Evolutionary conservation across 2,797 vertebrate genomes (phyloP).

Genomic region (Chlorospingus semifuscus): DNA sequence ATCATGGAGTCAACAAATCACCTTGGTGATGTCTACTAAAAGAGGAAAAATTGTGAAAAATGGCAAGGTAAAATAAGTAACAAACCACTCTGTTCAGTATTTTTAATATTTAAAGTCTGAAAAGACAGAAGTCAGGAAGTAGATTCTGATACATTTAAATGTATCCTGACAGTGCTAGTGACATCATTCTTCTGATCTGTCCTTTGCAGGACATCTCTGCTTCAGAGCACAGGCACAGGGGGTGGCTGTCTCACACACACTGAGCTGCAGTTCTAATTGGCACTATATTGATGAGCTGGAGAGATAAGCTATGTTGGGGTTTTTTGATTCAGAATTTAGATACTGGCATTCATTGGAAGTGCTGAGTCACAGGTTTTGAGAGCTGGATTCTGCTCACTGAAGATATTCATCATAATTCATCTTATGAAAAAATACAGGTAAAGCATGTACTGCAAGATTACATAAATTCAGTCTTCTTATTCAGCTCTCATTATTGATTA

Average conservation of each 20-base stretch:
- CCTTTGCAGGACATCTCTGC: neutral
- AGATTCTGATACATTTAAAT: neutral
- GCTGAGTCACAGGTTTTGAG: slow-evolving; percentile 30
- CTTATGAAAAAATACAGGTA: neutral
- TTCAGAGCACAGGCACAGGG: neutral
- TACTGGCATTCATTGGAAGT: neutral
- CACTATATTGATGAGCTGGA: neutral
- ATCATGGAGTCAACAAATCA: neutral
- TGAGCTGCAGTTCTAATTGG: neutral
- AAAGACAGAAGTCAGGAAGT: neutral
- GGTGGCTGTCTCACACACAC: neutral
- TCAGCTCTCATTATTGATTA: slow-evolving; percentile 12
- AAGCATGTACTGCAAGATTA: neutral
- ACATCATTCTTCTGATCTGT: neutral
- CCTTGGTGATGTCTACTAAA: neutral
- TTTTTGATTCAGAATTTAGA: neutral
- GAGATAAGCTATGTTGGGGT: neutral
- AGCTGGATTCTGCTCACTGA: neutral
- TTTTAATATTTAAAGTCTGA: neutral
- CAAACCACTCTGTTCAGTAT: neutral
- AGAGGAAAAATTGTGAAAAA: neutral
- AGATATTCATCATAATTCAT: neutral
- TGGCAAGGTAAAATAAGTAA: neutral
- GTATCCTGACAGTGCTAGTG: neutral
- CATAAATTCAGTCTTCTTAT: neutral